A percentile compares a stretch with the other conserved stretches of the same genome.
Conservation (phyloP, 2,888 invertebrate species). For the Lampropteryx suffumata region DNA sequence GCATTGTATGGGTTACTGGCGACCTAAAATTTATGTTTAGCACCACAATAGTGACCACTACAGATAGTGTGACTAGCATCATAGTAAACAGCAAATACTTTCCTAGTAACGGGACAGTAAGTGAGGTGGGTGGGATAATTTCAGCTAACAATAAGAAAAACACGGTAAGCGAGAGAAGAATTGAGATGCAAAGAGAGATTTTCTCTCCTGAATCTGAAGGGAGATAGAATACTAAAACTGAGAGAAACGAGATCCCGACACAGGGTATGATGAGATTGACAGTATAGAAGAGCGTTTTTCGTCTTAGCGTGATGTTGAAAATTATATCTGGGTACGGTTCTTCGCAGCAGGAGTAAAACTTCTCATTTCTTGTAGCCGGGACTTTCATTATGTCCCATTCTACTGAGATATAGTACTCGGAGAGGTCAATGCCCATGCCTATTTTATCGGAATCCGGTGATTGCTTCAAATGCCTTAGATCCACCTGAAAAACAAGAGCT, state of each 20-base stretch:
- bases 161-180: slow-evolving; percentile 95
- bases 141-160: slow-evolving; percentile 96
- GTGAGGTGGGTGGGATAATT: slow-evolving; percentile 96
- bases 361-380: slow-evolving; percentile 94
- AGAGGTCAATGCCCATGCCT: slow-evolving; percentile 94
- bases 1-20: slow-evolving; percentile 95
- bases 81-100: slow-evolving; percentile 97
- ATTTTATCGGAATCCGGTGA: slow-evolving; percentile 93
- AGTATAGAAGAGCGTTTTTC: slow-evolving; percentile 98
- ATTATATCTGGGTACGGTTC: slow-evolving; percentile 99
- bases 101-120: slow-evolving; percentile 95
- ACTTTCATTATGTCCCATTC: slow-evolving; percentile 99
- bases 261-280: slow-evolving; percentile 98
- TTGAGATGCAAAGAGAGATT: slow-evolving; percentile 97
- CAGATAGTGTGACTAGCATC: slow-evolving; percentile 96
- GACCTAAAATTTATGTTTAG: slow-evolving; percentile 96
- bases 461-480: slow-evolving; percentile 93
- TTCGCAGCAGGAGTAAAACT: slow-evolving; percentile 98
- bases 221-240: slow-evolving; percentile 98
- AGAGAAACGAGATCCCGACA: slow-evolving; percentile 97
- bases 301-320: slow-evolving; percentile 96
- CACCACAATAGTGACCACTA: slow-evolving; percentile 96
- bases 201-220: slow-evolving; percentile 99
- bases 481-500: slow-evolving; percentile 85
- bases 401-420: slow-evolving; percentile 97